phyloP scores from a whole-genome alignment of 1,140 invertebrate genomes.

The Leptonema lineaticorne region DNA sequence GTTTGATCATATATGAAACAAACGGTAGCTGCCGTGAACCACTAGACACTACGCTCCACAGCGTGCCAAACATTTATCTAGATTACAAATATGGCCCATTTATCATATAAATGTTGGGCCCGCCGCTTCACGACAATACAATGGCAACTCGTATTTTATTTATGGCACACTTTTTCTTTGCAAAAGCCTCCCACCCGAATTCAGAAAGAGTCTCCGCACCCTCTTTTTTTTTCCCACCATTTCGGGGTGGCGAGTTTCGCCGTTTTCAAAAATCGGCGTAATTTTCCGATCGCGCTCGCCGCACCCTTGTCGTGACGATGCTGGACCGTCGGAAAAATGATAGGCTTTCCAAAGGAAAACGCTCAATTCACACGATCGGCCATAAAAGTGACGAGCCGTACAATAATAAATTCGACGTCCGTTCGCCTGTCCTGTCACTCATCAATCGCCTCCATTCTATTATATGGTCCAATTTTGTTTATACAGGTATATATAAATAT shows the following conservation, averaged over 20 bases:
- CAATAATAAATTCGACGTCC: not conserved
- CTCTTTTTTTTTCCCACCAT: not conserved
- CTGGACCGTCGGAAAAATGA: not conserved
- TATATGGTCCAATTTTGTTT: no score
- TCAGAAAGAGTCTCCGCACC: not conserved
- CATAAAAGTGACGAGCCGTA: not conserved
- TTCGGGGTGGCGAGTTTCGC: slow-evolving; percentile 12
- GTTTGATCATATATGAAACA: not conserved
- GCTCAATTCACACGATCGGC: not conserved
- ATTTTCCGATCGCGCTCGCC: slow-evolving; percentile 11
- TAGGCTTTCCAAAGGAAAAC: slow-evolving; percentile 6
- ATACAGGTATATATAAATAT: no score
- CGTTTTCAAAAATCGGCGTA: not conserved
- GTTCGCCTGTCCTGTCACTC: not conserved
- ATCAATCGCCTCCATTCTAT: not conserved
- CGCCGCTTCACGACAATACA: slow-evolving; percentile 39
- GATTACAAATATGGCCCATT: slow-evolving; percentile 43
- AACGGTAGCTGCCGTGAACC: not conserved
- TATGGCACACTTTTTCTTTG: slow-evolving; percentile 40
- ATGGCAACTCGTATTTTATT: slow-evolving; percentile 39
- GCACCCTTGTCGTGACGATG: not conserved
- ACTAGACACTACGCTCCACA: slow-evolving; percentile 2
- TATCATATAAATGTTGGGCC: slow-evolving; percentile 41
- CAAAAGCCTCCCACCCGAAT: not conserved
- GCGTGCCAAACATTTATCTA: slow-evolving; percentile 41